Evolutionary conservation across 2,888 invertebrate species (phyloP), one percentile per base, ranked within the genome.

Genomic region (Acheta domesticus): DNA sequence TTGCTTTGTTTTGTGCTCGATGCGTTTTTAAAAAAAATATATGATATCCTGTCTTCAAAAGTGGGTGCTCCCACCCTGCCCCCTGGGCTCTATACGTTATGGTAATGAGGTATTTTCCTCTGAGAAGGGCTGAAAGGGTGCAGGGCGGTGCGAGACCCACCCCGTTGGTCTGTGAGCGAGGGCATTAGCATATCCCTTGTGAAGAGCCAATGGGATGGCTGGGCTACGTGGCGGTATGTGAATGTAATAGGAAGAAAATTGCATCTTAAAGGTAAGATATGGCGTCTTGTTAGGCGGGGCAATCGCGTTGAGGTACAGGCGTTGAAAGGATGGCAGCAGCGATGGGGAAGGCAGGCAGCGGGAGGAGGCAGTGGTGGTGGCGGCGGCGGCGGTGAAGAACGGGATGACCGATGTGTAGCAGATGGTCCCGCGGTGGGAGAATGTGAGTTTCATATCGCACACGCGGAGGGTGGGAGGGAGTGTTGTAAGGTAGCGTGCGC

Each of bases 111-210:
- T 62, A 62, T 62, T 62, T 62, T 62, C 62, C n/a, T n/a, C 16
- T 62, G 62, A 19, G 62, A n/a, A 62, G 62, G 62, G 62, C n/a
- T 62, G 62, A 62, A 62, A 62, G 62, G n/a, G 62, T 19, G n/a
- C n/a, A 62, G n/a, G 62, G n/a, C 62, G 62, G n/a, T 11, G 62
- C n/a, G 62, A 12, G 62, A n/a, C 62, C 36, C 62, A 62, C 62
- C 62, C 62, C n/a, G 62, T 62, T 62, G 62, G 62, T 62, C 62
- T 62, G 62, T 14, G n/a, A 62, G 62, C 62, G 62, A 14, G 62
- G 62, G 62, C 62, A 62, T 62, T 62, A 62, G 62, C 62, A 62
- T 62, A 62, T 62, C 62, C 62, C 62, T 62, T 62, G 62, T 62
- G 62, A 62, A 19, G 62, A 62, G 62, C 62, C 62, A 62, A 62